Base-by-base conservation (phyloP, 2,113 vertebrate species). In the Struthio camelus region DNA sequence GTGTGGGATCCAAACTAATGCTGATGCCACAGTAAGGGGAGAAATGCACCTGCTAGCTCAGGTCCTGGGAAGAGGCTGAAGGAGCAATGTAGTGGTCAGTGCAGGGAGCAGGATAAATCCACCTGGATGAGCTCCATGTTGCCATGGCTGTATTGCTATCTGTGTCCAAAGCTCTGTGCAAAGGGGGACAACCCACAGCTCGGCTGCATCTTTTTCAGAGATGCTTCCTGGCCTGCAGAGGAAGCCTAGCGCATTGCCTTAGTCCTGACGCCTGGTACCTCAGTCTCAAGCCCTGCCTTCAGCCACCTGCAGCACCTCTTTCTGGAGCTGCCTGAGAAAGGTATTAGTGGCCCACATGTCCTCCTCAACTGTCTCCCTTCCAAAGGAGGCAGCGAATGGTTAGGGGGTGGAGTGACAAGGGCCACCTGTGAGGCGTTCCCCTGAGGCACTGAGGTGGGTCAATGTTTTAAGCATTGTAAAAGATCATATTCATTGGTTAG, bases 131-230 rank as follows among this genome's bases (percentile, higher is more conserved):
- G 36, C 30, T 58, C 34, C 1, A 0, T 34, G 75, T 32, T 73
- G 17, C 14, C 32, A n/a, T 8, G 22, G 36, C 7, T 36, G 0
- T 11, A 6, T 11, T 71, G 70, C 51, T 64, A 0, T 24, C 0
- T 0, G 8, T 6, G 32, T 77, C 23, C 83, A 80, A 34, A 65
- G n/a, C 19, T 70, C 25, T 38, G 14, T 27, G 64, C 34, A 40
- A 54, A 46, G 38, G 7, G 72, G 8, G 88, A 14, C 0, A 0
- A 54, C 27, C 50, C 69, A 40, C 44, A 84, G 23, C 44, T 66
- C 30, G 67, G 5, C 28, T 3, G 2, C 22, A 8, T 30, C 42
- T 50, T 32, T 77, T 40, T 1, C 4, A 46, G 42, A 5, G 32
- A 59, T 27, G 17, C 10, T 66, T 56, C 50, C 46, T 22, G 36